Conservation (phyloP, 2,113 vertebrate species). For the Oreochromis niloticus region DNA sequence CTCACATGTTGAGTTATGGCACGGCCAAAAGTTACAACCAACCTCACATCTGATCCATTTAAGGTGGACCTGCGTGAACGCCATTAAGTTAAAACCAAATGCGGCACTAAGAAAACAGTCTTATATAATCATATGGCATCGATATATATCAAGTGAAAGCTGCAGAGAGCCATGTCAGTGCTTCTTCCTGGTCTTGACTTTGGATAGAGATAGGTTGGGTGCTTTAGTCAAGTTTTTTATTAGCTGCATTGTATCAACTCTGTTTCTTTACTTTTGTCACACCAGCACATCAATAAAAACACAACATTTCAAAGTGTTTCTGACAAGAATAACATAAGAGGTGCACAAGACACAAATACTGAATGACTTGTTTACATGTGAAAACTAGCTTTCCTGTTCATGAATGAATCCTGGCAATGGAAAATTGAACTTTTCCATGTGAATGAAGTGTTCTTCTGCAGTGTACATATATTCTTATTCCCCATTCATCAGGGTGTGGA, state of each 20-base stretch:
- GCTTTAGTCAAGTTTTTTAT: neutral
- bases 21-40: rapidly evolving
- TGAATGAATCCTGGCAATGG: neutral
- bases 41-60: neutral
- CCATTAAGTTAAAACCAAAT: neutral
- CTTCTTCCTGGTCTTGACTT: neutral
- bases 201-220: neutral
- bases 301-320: neutral
- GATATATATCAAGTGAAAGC: rapidly evolving
- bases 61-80: neutral
- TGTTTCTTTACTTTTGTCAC: neutral
- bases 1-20: neutral
- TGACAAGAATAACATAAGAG: neutral
- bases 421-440: neutral
- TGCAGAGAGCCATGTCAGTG: neutral
- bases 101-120: neutral
- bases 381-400: neutral
- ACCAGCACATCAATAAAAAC: neutral
- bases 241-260: rapidly evolving
- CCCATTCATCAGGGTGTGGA: neutral
- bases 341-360: neutral
- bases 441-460: neutral
- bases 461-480: neutral
- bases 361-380: neutral
- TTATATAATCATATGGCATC: neutral